Evolutionary conservation across 2,113 vertebrate species (phyloP).

Genomic region (Rhea americana): DNA sequence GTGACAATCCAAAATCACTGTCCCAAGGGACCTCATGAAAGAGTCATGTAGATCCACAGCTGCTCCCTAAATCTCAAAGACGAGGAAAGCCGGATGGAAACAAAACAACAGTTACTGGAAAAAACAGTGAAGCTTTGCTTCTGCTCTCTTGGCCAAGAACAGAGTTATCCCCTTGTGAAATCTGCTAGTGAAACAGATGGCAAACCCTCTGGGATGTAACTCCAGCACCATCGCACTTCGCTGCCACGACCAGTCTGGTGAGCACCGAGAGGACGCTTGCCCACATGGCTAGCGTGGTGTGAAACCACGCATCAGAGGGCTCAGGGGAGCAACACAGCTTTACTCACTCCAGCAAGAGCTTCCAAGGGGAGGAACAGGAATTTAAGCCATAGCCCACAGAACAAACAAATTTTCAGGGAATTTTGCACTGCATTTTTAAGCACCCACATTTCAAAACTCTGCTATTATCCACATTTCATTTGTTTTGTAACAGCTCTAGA

Average conservation of each 20-base stretch:
- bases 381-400: neutral
- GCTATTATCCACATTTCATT: fast-evolving
- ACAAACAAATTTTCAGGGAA: neutral
- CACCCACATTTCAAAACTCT: neutral
- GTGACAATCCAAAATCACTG: neutral
- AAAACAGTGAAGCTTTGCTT: neutral
- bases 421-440: neutral
- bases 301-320: neutral
- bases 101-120: neutral
- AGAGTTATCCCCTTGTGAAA: neutral
- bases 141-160: neutral
- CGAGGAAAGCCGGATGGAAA: neutral
- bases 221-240: neutral
- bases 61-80: neutral
- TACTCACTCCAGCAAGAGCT: neutral
- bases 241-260: neutral
- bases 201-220: neutral
- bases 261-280: neutral
- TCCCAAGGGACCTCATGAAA: neutral
- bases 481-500: neutral
- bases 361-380: neutral
- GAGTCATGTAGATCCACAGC: neutral
- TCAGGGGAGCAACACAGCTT: neutral
- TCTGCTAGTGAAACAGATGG: neutral
- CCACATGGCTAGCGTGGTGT: neutral